Base-by-base conservation (phyloP, 2,888 invertebrate genomes). In the Nycteola revayana region DNA sequence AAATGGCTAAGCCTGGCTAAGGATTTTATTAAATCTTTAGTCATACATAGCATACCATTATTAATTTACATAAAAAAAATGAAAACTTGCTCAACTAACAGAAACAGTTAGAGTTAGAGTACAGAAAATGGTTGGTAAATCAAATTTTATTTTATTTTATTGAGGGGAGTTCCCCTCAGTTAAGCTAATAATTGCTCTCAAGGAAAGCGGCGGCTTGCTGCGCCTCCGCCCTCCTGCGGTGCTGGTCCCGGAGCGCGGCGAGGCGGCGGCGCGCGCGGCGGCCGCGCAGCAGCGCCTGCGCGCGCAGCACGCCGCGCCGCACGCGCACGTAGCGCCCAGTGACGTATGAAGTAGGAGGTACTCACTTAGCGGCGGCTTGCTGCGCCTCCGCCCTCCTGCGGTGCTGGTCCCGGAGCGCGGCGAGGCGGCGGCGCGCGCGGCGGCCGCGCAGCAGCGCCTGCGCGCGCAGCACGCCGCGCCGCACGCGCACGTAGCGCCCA, bases 361-460 rank as follows among this genome's bases (percentile, higher is more conserved):
- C 86, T 66, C 68, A 91, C 84, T 91, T 90, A 7, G 82, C 86
- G 0, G 91, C 92, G 0, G 92, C 90, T 41, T 92, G 91, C 47
- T 95, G 94, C 0, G 94, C 93, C 67, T 95, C 95, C 1, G 93
- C 90, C 5, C 94, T 76, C 17, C 95, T 85, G 21, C 92, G 90
- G 68, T 93, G 92, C 61, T 96, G 96, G 0, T 94, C 94, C 66
- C 92, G 93, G 22, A 95, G 77, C 43, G 92, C 90, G 0, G 84
- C 83, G 42, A 91, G 95, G 1, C 90, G 90, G 30, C 90, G 90
- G 1, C 96, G 85, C 54, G 96, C 95, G 36, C 91, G 85, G 41
- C 92, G 90, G n/a, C 96, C 97, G 10, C 97, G 21, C 21, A 21
- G 4, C 21, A n/a, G 21, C 21, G 21, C 7, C 21, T 18, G 3